Base-by-base conservation (phyloP, 2,113 vertebrate genomes). In the Pimephales promelas region DNA sequence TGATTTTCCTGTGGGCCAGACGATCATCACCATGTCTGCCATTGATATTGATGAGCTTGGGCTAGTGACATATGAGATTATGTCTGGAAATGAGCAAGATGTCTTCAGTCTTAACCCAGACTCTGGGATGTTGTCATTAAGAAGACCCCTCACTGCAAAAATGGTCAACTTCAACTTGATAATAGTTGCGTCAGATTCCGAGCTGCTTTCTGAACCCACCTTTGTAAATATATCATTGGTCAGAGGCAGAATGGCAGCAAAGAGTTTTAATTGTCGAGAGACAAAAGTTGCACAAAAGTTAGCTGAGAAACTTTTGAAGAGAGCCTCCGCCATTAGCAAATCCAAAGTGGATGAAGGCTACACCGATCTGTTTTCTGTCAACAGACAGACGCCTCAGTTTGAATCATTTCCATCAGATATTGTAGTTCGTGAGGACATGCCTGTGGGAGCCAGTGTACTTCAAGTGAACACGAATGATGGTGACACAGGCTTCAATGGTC, bases 21-120 rank as follows among this genome's bases (percentile, higher is more conserved):
- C 96, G 34, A 95, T 99, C 84, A 95, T 97, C 59, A 96, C 96
- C 9, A 91, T 99, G 91, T 99, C 98, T 14, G 98, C 98, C 0
- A 95, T 99, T 26, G 98, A 99, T 88, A 95, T 97, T 71, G 98
- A 99, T 83, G 97, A 99, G 80, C 86, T 98, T 16, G 96, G 95
- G 64, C 94, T 97, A 79, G 96, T 99, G 10, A 96, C 93, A 64
- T 98, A 99, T 88, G 95, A 93, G 84, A 96, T 99, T 76, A 86
- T 97, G 34, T 97, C 97, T 73, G 98, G 98, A 82, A 98, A 99
- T 54, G 97, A 99, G 56, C 93, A 96, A 74, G 96, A 96, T n/a
- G 94, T 96, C 89, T 99, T 99, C 88, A 94, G 94, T 56, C 91
- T 99, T 86, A 96, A 97, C 91, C 93, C 96, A 47, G 96, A 98